Evolutionary conservation across 2,888 invertebrate species (phyloP), one percentile per base, ranked within the genome.

Genomic region (Chydorus sphaericus): DNA sequence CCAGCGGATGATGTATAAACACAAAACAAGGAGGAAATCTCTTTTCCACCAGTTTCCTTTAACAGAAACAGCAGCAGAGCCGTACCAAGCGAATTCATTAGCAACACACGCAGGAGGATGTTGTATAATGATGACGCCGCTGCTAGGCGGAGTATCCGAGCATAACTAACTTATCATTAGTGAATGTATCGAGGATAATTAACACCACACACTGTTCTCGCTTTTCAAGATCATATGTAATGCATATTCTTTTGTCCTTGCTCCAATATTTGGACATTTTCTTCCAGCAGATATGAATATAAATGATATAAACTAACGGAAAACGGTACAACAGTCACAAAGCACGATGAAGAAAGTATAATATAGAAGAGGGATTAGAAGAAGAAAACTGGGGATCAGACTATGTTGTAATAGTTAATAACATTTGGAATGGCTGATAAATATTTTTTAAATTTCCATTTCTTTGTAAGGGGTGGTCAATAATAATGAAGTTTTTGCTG

Each of bases 61-160:
- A n/a, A n/a, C n/a, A n/a, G n/a, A n/a, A n/a, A n/a, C n/a, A n/a
- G n/a, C n/a, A n/a, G n/a, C n/a, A n/a, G n/a, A n/a, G n/a, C n/a
- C n/a, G n/a, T n/a, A n/a, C n/a, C n/a, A n/a, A n/a, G n/a, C 23
- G 23, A 28, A 44, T 44, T 44, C 44, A 44, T 44, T 44, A 44
- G 26, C 10, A 44, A 44, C 44, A n/a, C 26, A 10, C 8, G 5
- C n/a, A 36, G 10, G 2, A 23, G 38, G 5, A 44, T 23, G 44
- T 2, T 2, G 4, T 16, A 38, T 23, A 28, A 16, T 36, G 3
- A 36, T 38, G 39, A 4, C n/a, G 39, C 18, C 10, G 39, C 23
- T 10, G 10, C n/a, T 16, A 16, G 23, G 8, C 23, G 10, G 7
- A 26, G 3, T 26, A 44, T 28, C 20, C 44, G 20, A 36, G 36